Percentiles rank a stretch among this genome's conserved stretches.
phyloP scores from a whole-genome alignment of 2,113 vertebrate species.

The Acinonyx jubatus region DNA sequence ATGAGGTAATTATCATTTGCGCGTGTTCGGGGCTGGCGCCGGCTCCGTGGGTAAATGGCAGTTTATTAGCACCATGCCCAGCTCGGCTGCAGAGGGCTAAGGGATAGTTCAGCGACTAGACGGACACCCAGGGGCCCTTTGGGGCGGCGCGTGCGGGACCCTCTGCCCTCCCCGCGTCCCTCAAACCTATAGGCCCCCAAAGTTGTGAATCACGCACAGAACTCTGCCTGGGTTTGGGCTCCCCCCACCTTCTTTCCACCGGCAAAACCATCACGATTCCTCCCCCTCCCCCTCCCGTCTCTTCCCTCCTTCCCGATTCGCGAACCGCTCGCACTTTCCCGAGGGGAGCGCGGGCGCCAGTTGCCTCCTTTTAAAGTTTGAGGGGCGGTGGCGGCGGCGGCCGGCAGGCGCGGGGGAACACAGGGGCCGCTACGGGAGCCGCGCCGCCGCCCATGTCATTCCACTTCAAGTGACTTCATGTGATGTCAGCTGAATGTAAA shows the following conservation, averaged over 20 bases:
- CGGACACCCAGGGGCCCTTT: conserved; percentile 50
- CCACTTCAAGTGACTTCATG: conserved; percentile 90
- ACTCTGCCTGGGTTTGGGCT: conserved; percentile 73
- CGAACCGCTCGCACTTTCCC: conserved; percentile 79
- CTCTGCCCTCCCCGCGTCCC: conserved; percentile 31
- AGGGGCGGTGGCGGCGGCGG: conserved; percentile 77
- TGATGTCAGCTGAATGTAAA: conserved; percentile 93
- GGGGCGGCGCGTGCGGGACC: conserved; percentile 3
- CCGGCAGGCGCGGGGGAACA: conserved; percentile 73
- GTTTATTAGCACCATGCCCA: conserved; percentile 79
- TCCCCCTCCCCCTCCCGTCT: conserved; percentile 73
- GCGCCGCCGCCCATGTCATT: conserved; percentile 87
- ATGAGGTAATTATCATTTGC: conserved; percentile 83
- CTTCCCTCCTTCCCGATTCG: conserved; percentile 77
- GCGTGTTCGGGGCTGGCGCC: conserved; percentile 80
- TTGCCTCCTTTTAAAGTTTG: conserved; percentile 81
- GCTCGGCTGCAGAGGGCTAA: conserved; percentile 73
- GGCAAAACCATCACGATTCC: conserved; percentile 78
- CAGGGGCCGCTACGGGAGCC: conserved; percentile 81
- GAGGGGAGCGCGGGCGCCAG: conserved; percentile 77
- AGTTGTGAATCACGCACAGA: conserved; percentile 79
- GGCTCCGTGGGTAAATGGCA: conserved; percentile 78
- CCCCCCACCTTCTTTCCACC: conserved; percentile 79
- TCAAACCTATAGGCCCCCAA: conserved; percentile 65
- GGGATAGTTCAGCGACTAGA: conserved; percentile 67